These are phyloP conservation scores for Catharus ustulatus DNA, from an alignment of 2,797 vertebrate genomes.

Conservation along the genomic window DNA sequence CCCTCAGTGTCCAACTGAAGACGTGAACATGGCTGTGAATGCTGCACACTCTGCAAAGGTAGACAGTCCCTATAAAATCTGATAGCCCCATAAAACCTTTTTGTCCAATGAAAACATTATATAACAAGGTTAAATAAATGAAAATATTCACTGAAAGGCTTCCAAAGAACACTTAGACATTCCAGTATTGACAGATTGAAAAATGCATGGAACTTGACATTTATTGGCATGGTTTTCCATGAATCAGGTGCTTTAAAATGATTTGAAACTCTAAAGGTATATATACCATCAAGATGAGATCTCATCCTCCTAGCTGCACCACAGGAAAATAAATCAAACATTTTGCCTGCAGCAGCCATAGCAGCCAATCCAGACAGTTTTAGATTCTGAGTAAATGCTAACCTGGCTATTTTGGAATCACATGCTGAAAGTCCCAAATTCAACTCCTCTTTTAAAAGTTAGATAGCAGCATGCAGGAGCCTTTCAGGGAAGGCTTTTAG, in stretches of 20 bases:
- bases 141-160: neutral
- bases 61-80: neutral
- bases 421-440: neutral
- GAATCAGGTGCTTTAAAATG: neutral
- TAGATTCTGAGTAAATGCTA: constrained; percentile 35
- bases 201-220: neutral
- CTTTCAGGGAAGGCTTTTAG: neutral
- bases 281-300: neutral
- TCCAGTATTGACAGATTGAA: neutral
- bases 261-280: neutral
- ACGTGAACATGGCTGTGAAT: neutral
- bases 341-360: neutral
- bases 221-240: neutral
- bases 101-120: neutral
- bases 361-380: neutral
- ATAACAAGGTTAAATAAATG: neutral
- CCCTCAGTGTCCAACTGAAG: neutral
- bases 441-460: neutral
- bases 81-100: neutral
- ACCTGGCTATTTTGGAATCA: constrained; percentile 9
- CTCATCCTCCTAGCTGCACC: neutral
- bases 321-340: neutral
- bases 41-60: neutral
- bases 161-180: neutral
- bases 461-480: neutral